Conservation (phyloP, 2,888 invertebrate species). For the Drosophila pseudotalamancana region DNA sequence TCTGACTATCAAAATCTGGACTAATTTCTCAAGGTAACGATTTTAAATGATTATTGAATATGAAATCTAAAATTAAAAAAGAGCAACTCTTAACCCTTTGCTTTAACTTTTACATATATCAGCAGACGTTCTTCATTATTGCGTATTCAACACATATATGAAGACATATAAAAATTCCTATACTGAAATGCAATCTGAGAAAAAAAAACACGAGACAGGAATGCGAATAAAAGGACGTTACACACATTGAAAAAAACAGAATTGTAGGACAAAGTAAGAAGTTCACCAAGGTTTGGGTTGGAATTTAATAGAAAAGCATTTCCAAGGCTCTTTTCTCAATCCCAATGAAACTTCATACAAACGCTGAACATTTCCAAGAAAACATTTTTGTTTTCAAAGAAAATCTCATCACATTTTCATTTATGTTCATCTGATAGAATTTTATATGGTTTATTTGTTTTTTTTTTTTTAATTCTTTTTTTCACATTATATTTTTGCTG, state of each 20-base stretch:
- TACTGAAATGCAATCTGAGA: not conserved
- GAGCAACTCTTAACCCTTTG: too few relatives aligned
- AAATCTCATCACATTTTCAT: not conserved
- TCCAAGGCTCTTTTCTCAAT: not conserved
- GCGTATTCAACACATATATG: too few relatives aligned
- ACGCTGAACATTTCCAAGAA: not conserved
- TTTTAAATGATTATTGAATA: too few relatives aligned
- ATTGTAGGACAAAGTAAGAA: not conserved
- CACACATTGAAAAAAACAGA: not conserved
- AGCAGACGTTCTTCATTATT: too few relatives aligned
- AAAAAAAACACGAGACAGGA: not conserved
- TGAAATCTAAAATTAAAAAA: too few relatives aligned
- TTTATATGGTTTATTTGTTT: not conserved
- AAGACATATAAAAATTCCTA: not conserved
- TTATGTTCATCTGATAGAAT: not conserved
- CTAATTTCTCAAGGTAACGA: too few relatives aligned
- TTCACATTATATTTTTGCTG: not conserved
- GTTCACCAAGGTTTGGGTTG: not conserved
- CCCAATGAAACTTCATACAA: not conserved
- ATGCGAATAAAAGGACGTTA: not conserved
- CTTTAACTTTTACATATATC: too few relatives aligned
- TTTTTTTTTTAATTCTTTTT: not conserved
- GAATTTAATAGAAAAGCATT: not conserved
- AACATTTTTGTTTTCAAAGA: not conserved
- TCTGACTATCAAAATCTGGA: too few relatives aligned